phyloP scores from a whole-genome alignment of 1,140 invertebrate species.

The Trialeurodes vaporariorum region DNA sequence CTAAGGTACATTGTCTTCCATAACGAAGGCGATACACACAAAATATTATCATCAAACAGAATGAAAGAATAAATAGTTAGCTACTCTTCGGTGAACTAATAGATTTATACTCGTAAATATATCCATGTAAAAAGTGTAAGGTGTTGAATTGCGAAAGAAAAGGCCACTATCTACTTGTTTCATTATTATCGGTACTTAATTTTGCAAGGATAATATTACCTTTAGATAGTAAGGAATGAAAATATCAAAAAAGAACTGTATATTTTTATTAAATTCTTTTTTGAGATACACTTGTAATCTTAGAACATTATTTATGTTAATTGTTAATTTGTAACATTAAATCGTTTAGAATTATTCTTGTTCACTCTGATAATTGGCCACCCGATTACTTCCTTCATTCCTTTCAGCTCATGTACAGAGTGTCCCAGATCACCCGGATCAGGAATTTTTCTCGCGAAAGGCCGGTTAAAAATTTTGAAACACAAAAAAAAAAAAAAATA shows the following conservation, averaged over 20 bases:
- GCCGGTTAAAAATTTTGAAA: too few relatives aligned
- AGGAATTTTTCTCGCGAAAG: too few relatives aligned
- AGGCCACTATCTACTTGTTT: background rate
- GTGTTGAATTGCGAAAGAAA: too few relatives aligned
- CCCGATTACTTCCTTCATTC: too few relatives aligned
- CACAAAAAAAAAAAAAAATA: too few relatives aligned
- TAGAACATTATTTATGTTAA: too few relatives aligned
- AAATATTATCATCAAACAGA: background rate
- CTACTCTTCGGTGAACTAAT: background rate
- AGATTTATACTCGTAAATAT: background rate
- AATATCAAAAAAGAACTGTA: background rate
- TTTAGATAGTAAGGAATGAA: background rate
- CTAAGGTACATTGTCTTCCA: background rate
- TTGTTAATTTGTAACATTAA: too few relatives aligned
- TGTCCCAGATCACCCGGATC: too few relatives aligned
- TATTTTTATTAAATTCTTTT: constrained; percentile 1
- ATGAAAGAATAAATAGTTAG: background rate
- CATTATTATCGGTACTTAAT: background rate
- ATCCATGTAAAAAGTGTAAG: background rate
- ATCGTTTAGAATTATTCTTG: too few relatives aligned
- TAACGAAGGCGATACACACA: background rate
- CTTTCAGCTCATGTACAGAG: too few relatives aligned
- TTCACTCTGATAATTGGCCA: too few relatives aligned
- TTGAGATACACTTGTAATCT: too few relatives aligned
- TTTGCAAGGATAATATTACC: background rate